phyloP scores from a whole-genome alignment of 1,140 invertebrate species.

The Mylabris phalerata region DNA sequence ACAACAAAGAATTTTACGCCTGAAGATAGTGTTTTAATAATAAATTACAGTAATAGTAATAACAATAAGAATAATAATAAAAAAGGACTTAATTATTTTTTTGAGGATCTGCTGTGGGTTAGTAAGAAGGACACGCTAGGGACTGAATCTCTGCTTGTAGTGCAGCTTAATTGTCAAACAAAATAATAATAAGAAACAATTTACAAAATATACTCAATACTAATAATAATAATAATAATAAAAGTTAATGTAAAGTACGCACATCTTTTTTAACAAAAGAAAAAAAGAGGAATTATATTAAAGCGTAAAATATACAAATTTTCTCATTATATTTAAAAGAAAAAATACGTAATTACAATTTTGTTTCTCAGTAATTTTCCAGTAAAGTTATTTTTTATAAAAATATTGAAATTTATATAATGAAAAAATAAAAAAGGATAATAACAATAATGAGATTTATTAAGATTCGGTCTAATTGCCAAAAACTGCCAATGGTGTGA shows the following conservation, averaged over 20 bases:
- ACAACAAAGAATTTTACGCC: constrained; percentile 91
- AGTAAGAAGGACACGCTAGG: constrained; percentile 28
- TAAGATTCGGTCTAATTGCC: constrained; percentile 36
- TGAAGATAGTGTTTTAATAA: constrained; percentile 54
- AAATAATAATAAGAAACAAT: neutral
- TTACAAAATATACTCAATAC: constrained; percentile 20
- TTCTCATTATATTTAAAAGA: constrained; percentile 6
- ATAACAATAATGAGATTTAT: no score
- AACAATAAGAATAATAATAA: constrained; percentile 10
- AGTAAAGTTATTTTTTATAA: constrained; percentile 13
- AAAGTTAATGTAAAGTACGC: neutral
- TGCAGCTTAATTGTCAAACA: constrained; percentile 29
- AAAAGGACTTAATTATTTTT: constrained; percentile 11
- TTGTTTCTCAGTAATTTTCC: constrained; percentile 15
- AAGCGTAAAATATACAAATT: neutral
- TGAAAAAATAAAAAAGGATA: neutral
- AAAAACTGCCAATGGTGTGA: constrained; percentile 39
- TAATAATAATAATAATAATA: neutral
- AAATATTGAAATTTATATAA: constrained; percentile 17
- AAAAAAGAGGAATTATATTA: neutral
- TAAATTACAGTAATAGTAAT: constrained; percentile 17
- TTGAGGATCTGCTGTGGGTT: constrained; percentile 27
- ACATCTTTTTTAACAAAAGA: neutral
- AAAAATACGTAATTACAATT: constrained; percentile 9
- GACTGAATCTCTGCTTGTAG: constrained; percentile 37